Evolutionary conservation across 2,113 vertebrate species (phyloP), one percentile per base, ranked within the genome.

Genomic region (Hippoglossus stenolepis): DNA sequence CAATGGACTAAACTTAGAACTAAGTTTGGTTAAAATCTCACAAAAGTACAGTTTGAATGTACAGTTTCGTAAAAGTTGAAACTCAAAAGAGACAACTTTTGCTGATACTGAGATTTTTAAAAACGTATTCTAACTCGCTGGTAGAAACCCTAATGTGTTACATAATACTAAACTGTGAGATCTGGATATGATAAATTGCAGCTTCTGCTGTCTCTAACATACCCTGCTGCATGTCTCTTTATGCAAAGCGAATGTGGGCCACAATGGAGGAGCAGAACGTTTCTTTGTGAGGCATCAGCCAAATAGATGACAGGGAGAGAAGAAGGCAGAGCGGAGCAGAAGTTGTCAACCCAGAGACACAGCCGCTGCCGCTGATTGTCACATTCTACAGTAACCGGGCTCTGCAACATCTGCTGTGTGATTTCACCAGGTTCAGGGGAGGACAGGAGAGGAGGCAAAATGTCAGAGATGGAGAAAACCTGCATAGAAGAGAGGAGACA

Each of bases 361-460:
- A 65, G 77, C 64, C 60, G 60, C 57, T 58, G 17, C 17, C 23
- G 9, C 2, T 73, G 70, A 80, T 70, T 75, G 75, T 80, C 70
- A 68, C 72, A 65, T 61, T 73, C 77, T 59, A 20, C 51, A 71
- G 56, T 71, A 68, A 59, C 67, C 73, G 70, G 82, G 51, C 68
- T 68, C 64, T 35, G 51, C 49, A 80, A 73, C 75, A 82, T 73
- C 75, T 73, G 83, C 67, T 64, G 66, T 72, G 57, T 56, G 75
- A 79, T 85, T 68, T 70, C 24, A 73, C 54, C 40, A 58, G 26
- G 65, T 71, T 77, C 40, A 75, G 51, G 57, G 13, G 43, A 73
- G 21, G 62, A 28, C 28, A 28, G 28, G 11, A 67, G n/a, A 23
- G 0, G 10, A 51, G 31, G 24, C 2, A 1, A 11, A 13, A 40